These are phyloP conservation scores for Columba janthina DNA, from an alignment of 2,113 vertebrate genomes.

Conservation along the genomic window DNA sequence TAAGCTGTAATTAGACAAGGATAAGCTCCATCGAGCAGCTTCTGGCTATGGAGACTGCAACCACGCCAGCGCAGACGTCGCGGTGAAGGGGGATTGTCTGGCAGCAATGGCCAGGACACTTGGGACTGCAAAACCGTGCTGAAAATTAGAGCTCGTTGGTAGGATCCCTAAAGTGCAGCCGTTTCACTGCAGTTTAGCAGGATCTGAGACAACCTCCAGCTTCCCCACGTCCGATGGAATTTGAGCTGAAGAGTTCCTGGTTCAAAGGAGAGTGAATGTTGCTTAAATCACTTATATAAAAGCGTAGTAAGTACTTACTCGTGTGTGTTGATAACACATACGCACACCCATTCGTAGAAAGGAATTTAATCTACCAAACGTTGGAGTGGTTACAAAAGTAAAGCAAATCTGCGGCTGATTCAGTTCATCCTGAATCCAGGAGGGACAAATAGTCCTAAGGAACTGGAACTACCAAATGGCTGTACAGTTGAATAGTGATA, in stretches of 20 bases:
- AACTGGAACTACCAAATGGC: background rate
- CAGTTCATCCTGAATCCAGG: background rate
- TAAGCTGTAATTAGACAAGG: slow-evolving; percentile 20
- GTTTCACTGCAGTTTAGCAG: background rate
- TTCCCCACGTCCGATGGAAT: background rate
- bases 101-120: background rate
- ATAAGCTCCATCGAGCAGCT: background rate
- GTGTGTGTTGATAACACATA: background rate
- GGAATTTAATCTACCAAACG: background rate
- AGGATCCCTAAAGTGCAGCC: background rate
- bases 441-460: background rate
- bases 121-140: background rate
- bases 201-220: background rate
- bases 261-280: background rate
- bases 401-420: background rate
- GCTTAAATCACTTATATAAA: background rate
- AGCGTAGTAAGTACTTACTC: background rate
- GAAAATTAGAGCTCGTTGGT: background rate
- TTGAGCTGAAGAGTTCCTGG: background rate
- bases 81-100: background rate
- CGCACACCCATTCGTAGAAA: background rate
- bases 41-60: background rate
- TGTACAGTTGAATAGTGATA: background rate
- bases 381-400: background rate
- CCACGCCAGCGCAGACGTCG: background rate